phyloP scores from a whole-genome alignment of 2,113 vertebrate species.

The Sylvia atricapilla region DNA sequence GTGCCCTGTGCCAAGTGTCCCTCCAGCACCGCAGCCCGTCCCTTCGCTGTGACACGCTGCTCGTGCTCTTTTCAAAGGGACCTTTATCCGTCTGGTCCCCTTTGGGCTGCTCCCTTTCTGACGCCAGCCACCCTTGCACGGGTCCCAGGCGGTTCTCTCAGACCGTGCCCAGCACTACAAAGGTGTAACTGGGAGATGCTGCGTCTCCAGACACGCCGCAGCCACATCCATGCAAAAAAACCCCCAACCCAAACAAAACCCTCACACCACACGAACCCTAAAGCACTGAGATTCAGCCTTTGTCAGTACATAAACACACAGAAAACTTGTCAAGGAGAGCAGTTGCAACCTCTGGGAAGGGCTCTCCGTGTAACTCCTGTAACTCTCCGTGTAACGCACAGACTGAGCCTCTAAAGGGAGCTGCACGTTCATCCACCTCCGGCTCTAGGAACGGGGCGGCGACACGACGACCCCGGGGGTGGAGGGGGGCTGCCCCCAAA shows the following conservation, averaged over 20 bases:
- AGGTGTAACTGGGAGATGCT: background rate
- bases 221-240: background rate
- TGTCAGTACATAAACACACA: background rate
- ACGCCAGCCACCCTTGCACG: background rate
- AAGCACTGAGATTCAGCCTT: background rate
- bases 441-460: background rate
- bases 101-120: background rate
- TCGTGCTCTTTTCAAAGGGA: background rate
- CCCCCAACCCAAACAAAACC: rapidly evolving
- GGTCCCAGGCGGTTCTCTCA: background rate
- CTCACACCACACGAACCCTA: background rate
- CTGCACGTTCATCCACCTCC: background rate
- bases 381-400: background rate
- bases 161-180: background rate
- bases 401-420: background rate
- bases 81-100: background rate
- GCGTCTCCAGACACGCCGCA: background rate
- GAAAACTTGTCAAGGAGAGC: background rate
- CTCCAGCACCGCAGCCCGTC: background rate
- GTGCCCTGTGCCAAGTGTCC: background rate
- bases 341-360: background rate
- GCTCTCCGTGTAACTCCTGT: background rate
- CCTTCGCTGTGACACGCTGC: background rate
- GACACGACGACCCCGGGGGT: background rate
- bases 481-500: background rate